Percentiles rank a stretch among this genome's conserved stretches.
Evolutionary conservation across 2,888 invertebrate genomes (phyloP).

Genomic region (Molorchus minor): DNA sequence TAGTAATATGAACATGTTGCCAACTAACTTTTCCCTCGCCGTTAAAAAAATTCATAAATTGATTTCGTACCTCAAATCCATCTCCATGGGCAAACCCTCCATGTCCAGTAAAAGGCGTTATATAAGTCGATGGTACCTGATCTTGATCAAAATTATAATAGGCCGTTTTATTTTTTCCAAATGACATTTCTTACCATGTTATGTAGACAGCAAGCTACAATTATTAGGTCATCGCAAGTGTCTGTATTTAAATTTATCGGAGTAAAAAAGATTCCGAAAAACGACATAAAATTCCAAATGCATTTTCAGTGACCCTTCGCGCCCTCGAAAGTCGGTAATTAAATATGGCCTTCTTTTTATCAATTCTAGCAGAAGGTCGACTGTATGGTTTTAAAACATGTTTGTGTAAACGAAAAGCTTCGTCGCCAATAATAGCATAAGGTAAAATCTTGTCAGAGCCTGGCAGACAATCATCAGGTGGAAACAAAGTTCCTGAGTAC

Average conservation of each 20-base stretch:
- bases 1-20: conserved; percentile 1
- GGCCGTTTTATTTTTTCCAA: background rate
- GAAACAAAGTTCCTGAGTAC: background rate
- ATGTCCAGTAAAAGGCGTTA: background rate
- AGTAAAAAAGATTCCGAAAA: background rate
- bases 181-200: background rate
- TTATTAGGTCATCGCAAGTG: background rate
- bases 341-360: conserved; percentile 2
- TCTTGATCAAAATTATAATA: conserved; percentile 2
- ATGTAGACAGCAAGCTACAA: conserved; percentile 11
- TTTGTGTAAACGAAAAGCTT: conserved; percentile 11
- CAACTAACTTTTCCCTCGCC: conserved; percentile 1
- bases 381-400: conserved; percentile 10
- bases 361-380: background rate
- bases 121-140: background rate
- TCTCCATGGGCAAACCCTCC: background rate
- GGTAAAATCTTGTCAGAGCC: background rate
- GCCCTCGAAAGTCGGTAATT: conserved; percentile 5
- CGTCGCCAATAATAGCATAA: background rate
- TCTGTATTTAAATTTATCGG: conserved; percentile 1
- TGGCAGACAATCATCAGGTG: background rate
- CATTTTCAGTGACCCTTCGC: conserved; percentile 10
- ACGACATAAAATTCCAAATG: background rate
- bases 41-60: conserved; percentile 1
- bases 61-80: background rate